Evolutionary conservation across 1,140 invertebrate species (phyloP), one percentile per base, ranked within the genome.

Genomic region (Achatina immaculata): DNA sequence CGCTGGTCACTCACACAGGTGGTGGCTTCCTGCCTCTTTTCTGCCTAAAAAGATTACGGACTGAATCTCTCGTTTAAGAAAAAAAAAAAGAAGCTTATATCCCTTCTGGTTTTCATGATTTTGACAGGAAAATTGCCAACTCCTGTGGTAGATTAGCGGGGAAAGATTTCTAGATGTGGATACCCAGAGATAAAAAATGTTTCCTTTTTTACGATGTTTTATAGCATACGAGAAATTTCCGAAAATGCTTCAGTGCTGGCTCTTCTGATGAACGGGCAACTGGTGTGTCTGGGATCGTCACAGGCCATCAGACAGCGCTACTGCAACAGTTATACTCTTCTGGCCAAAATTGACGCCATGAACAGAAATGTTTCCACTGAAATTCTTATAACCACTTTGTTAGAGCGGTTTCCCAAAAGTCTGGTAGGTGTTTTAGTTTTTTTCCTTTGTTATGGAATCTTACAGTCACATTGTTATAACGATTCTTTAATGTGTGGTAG

Each of bases 241-340:
- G 62, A 14, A 9, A 19, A n/a, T 14, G 11, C 62, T 31, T n/a
- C 62, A 28, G 7, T 14, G 62, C 14, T 66, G 7, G 62, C 62
- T 9, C 28, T 66, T 19, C 9, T 66, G 14, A 31, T 66, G 19
- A 14, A 66, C 11, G 62, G 62, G 28, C 19, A 28, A 31, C 28
- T 66, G 62, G 62, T 66, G 14, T 14, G 62, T 28, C 62, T 66
- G 62, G 28, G 7, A 19, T 9, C 14, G 9, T 7, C 62, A 19
- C 19, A 28, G 14, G 62, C 14, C 14, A 66, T 66, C 14, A 14
- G 28, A 31, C 9, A 31, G 62, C 19, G 11, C 62, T 66, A 19
- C 62, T 16, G 14, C 62, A 66, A 66, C 62, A 66, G 62, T 31
- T 66, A 66, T 31, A 66, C 62, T 28, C 62, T 66, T 7, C 28